Base-by-base conservation (phyloP, 2,888 invertebrate genomes). In the Xestoiulus laeticollis region DNA sequence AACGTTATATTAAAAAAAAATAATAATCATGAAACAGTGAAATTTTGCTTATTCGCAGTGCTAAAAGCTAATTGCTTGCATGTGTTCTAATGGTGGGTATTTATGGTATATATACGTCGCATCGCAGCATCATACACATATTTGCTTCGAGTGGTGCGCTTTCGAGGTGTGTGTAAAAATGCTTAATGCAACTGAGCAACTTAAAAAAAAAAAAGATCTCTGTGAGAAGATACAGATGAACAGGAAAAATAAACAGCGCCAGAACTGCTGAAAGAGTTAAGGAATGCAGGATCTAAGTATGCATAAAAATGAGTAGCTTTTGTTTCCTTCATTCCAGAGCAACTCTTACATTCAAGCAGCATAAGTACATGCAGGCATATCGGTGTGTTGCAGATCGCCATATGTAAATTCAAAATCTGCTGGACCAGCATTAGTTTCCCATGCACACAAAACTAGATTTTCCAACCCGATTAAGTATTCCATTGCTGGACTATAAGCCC, bases 201-300 rank as follows among this genome's bases (percentile, higher is more conserved):
- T 8, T 26, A 59, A 26, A 26, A 26, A 68, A 68, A 59, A 26
- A 26, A 26, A 68, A 68, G 68, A 68, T 68, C 26, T 1, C 8
- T 26, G 68, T 68, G 68, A 68, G 68, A 68, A 68, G 22, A 68
- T 68, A 22, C 68, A 68, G 68, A 26, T 68, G 68, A 68, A 26
- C 68, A 26, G 22, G 26, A 22, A 59, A 68, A 68, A 68, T 26
- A 68, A 68, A 68, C 68, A 68, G 26, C 26, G 26, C 12, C 22
- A n/a, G 26, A 26, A 10, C 26, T 26, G 68, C n/a, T 22, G 68
- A 68, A 26, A 22, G 68, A 68, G 68, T 68, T 26, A 68, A 68
- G 68, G 68, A 68, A 68, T 68, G 68, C 68, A 19, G 68, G 1
- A 68, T 68, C 68, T 1, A 26, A 68, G 68, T 48, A 48, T 48